Conservation (phyloP, 2,888 invertebrate species). For the Himalopsyche japonica region DNA sequence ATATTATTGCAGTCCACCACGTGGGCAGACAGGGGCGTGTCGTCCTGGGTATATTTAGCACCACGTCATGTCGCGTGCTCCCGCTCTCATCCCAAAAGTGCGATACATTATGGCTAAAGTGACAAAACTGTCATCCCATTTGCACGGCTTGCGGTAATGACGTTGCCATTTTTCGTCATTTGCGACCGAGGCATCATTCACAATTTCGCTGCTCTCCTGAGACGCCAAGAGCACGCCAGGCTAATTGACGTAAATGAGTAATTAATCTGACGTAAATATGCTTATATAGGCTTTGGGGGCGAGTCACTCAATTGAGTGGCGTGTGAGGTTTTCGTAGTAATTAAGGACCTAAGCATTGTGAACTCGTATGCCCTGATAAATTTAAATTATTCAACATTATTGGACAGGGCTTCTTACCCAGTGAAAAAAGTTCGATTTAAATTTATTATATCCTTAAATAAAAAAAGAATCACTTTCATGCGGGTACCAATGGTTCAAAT, state of each 20-base stretch:
- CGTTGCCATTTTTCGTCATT: conserved; percentile 6
- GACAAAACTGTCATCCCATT: conserved; percentile 21
- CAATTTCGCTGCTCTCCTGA: background rate
- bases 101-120: conserved; percentile 20
- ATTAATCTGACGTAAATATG: background rate
- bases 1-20: background rate
- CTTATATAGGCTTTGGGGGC: background rate
- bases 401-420: background rate
- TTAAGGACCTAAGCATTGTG: background rate
- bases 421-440: background rate
- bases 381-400: background rate
- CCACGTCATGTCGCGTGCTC: background rate
- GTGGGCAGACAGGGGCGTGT: background rate
- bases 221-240: background rate
- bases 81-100: conserved; percentile 7
- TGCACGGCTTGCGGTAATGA: conserved; percentile 11
- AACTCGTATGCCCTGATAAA: background rate
- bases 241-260: background rate
- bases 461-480: no score
- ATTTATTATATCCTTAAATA: no score
- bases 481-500: no score
- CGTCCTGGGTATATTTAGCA: background rate
- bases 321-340: background rate
- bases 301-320: background rate
- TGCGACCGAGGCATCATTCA: background rate